A percentile compares a stretch with the other conserved stretches of the same genome.
Evolutionary conservation across 2,113 vertebrate species (phyloP).

Genomic region (Syngnathoides biaculeatus): DNA sequence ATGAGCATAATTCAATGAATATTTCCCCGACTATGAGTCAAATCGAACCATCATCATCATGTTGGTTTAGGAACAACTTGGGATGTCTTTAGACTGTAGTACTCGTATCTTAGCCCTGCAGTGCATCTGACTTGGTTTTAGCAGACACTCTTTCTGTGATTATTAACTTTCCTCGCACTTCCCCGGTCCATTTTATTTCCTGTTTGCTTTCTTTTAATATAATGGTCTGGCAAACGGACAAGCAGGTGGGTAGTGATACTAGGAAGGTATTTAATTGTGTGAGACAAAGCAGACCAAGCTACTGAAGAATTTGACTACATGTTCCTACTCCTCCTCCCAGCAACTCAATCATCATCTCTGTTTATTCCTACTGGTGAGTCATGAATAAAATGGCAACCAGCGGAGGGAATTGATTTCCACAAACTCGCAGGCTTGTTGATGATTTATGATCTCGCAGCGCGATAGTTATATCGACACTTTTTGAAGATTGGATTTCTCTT

Average conservation of each 20-base stretch:
- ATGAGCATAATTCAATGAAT: no score
- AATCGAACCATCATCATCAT: neutral
- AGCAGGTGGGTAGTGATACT: slow-evolving; percentile 30
- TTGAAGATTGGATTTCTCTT: slow-evolving; percentile 21
- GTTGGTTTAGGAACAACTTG: neutral
- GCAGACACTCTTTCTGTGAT: slow-evolving; percentile 32
- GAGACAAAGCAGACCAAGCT: slow-evolving; percentile 7
- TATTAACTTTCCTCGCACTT: slow-evolving; percentile 60
- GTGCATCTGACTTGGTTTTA: slow-evolving; percentile 13
- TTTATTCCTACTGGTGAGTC: slow-evolving; percentile 53
- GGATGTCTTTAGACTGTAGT: neutral
- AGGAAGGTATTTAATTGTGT: slow-evolving; percentile 18
- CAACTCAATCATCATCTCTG: slow-evolving; percentile 49
- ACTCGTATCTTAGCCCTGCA: neutral
- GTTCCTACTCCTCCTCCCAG: slow-evolving; percentile 22
- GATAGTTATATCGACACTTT: slow-evolving; percentile 36
- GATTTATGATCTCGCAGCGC: slow-evolving; percentile 58
- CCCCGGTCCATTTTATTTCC: slow-evolving; percentile 36
- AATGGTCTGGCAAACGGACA: slow-evolving; percentile 31
- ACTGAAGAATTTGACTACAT: neutral
- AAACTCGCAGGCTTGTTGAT: slow-evolving; percentile 44
- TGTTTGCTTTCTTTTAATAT: slow-evolving; percentile 76
- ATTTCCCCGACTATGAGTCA: neutral
- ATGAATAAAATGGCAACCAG: slow-evolving; percentile 66
- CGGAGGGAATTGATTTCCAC: slow-evolving; percentile 66